A percentile compares a stretch with the other conserved stretches of the same genome.
Conservation (phyloP, 35 echinoderm and acorn worm species). For the Strongylocentrotus purpuratus region DNA sequence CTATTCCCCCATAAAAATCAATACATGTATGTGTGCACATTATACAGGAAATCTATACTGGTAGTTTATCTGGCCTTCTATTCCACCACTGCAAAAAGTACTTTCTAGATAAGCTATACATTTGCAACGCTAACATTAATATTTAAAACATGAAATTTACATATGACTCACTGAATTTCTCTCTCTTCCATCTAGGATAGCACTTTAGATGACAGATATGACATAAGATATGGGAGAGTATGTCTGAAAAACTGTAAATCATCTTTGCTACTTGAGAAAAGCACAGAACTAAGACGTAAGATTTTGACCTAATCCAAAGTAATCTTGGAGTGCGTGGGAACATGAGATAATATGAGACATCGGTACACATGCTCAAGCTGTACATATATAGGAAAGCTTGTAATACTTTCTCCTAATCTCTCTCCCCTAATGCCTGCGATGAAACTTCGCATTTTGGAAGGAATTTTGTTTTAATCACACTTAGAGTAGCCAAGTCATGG, state of each 20-base stretch:
- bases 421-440: neutral
- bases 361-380: neutral
- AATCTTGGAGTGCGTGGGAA: constrained; percentile 38
- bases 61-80: neutral
- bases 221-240: neutral
- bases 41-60: neutral
- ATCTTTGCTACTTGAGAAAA: neutral
- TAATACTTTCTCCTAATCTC: neutral
- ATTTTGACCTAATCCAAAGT: constrained; percentile 38
- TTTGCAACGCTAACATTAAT: neutral
- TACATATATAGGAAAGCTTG: neutral
- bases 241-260: constrained; percentile 32
- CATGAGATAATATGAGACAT: constrained; percentile 29
- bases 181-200: neutral
- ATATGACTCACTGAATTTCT: neutral
- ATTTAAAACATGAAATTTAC: neutral
- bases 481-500: constrained; percentile 36
- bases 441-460: neutral
- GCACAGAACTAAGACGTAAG: neutral
- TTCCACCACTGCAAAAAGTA: neutral
- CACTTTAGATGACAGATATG: neutral
- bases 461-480: neutral
- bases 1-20: neutral
- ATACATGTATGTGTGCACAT: neutral
- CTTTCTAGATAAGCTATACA: neutral